A percentile compares a stretch with the other conserved stretches of the same genome.
Conservation (phyloP, 2,797 vertebrate species). For the Ctenochaetus hawaiiensis region DNA sequence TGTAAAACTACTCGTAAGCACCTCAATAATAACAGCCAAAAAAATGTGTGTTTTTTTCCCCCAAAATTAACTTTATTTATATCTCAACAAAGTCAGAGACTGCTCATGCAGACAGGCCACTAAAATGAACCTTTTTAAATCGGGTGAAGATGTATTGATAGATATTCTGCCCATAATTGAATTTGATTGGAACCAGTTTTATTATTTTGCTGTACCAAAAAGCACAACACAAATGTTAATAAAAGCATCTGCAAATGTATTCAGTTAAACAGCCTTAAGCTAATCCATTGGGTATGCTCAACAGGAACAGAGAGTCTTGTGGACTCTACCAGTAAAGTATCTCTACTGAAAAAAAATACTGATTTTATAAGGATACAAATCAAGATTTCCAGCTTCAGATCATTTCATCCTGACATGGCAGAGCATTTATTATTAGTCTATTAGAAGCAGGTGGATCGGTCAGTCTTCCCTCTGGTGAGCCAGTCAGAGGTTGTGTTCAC, state of each 20-base stretch:
- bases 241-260: background rate
- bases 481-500: constrained; percentile 58
- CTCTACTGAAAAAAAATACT: background rate
- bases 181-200: background rate
- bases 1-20: background rate
- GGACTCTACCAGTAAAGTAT: background rate
- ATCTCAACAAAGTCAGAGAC: background rate
- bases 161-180: background rate
- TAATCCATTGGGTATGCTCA: no score
- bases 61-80: background rate
- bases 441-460: constrained; percentile 8
- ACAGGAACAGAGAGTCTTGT: background rate
- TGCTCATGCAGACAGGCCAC: background rate
- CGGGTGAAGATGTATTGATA: background rate
- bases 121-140: background rate
- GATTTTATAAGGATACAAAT: background rate
- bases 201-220: background rate
- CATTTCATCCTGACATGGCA: background rate
- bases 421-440: background rate
- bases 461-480: constrained; percentile 26
- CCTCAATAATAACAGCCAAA: background rate
- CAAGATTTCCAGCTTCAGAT: background rate
- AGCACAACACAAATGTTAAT: background rate
- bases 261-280: no score
- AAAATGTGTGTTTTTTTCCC: background rate